Evolutionary conservation across 2,797 vertebrate genomes (phyloP).

Genomic region (Mastacembelus armatus): DNA sequence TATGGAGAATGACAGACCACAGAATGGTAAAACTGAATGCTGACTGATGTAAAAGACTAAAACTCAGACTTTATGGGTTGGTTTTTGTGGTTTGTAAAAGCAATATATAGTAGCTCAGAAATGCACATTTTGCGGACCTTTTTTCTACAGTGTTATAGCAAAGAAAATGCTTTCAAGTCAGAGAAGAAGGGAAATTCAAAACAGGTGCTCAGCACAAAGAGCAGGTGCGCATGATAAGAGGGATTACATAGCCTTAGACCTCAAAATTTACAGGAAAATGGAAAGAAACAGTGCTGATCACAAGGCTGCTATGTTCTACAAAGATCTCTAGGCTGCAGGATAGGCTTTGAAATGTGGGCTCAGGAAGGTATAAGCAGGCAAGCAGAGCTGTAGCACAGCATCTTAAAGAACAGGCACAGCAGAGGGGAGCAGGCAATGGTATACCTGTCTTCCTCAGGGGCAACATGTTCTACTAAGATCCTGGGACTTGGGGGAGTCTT

Average conservation of each 20-base stretch:
- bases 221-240: constrained; percentile 46
- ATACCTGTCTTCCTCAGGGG: constrained; percentile 92
- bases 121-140: background rate
- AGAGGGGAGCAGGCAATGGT: constrained; percentile 76
- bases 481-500: constrained; percentile 90
- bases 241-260: constrained; percentile 41
- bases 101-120: constrained; percentile 5
- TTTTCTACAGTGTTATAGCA: constrained; percentile 9
- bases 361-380: constrained; percentile 40
- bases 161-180: constrained; percentile 42
- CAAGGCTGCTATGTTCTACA: constrained; percentile 18
- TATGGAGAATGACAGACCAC: constrained; percentile 54
- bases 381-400: constrained; percentile 27
- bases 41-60: constrained; percentile 24
- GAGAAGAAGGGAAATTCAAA: constrained; percentile 22
- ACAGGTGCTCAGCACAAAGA: constrained; percentile 44
- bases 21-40: constrained; percentile 47
- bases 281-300: constrained; percentile 25
- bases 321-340: constrained; percentile 20
- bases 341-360: constrained; percentile 6
- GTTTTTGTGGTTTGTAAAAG: constrained; percentile 23
- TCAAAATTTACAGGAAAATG: constrained; percentile 51
- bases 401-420: background rate
- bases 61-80: constrained; percentile 12
- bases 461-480: constrained; percentile 95